Evolutionary conservation across 2,888 invertebrate genomes (phyloP).

Genomic region (Patella depressa): DNA sequence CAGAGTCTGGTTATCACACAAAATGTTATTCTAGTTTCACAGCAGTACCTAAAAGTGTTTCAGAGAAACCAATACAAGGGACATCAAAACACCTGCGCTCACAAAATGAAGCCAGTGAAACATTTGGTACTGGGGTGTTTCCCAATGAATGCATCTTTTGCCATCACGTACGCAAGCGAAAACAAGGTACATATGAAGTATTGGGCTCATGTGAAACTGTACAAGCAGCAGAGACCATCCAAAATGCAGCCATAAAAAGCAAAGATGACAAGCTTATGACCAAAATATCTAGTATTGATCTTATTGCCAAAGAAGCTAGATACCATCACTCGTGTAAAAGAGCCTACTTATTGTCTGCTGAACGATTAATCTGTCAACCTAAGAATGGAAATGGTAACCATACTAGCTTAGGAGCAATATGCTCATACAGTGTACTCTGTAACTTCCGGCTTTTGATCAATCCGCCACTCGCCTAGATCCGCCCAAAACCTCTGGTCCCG

Average conservation of each 20-base stretch:
- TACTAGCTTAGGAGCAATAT: not conserved
- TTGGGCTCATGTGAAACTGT: constrained; percentile 21
- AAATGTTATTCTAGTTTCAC: constrained; percentile 12
- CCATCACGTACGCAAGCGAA: not conserved
- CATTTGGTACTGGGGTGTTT: not conserved
- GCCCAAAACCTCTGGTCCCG: too few relatives aligned
- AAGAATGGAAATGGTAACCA: not conserved
- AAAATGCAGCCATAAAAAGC: constrained; percentile 12
- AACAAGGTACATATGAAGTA: not conserved
- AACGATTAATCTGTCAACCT: not conserved
- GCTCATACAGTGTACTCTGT: too few relatives aligned
- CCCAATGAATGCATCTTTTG: constrained; percentile 15
- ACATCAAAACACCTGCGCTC: too few relatives aligned
- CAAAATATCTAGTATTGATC: constrained; percentile 6
- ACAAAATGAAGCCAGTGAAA: too few relatives aligned
- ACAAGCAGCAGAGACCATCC: constrained; percentile 3
- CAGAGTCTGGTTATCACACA: constrained; percentile 10
- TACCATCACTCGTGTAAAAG: constrained; percentile 23
- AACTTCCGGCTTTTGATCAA: too few relatives aligned
- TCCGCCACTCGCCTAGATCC: too few relatives aligned
- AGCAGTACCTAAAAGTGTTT: not conserved
- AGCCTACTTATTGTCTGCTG: constrained; percentile 9
- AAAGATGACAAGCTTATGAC: constrained; percentile 16
- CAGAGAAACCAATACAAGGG: too few relatives aligned
- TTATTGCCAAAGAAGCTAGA: constrained; percentile 22